Conservation (phyloP, 2,113 vertebrate genomes). For the Dromiciops gliroides region DNA sequence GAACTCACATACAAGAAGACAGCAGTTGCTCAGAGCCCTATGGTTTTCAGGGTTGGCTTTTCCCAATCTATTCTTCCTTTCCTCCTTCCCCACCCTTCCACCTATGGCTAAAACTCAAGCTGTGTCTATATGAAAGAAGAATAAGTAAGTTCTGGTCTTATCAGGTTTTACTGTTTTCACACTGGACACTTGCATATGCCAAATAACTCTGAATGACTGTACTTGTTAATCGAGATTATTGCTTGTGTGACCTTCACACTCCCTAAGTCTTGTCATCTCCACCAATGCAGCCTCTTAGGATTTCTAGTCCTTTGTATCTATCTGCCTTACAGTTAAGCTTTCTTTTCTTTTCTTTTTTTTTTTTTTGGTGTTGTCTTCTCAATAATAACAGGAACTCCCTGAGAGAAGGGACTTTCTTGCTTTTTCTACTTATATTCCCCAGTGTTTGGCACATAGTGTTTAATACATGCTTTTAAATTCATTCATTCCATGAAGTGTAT, state of each 20-base stretch:
- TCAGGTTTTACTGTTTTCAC: not conserved
- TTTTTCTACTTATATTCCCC: not conserved
- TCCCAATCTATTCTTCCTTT: not conserved
- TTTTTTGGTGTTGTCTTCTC: not conserved
- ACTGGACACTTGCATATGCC: not conserved
- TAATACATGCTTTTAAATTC: not conserved
- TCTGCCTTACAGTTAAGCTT: not conserved
- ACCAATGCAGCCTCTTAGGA: not conserved
- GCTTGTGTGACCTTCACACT: not conserved
- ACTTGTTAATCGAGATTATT: not conserved
- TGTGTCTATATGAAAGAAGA: not conserved
- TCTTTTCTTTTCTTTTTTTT: too few relatives aligned
- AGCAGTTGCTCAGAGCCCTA: not conserved
- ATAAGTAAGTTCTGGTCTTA: not conserved
- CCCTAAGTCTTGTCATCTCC: not conserved
- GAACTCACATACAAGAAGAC: not conserved
- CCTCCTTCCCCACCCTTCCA: not conserved
- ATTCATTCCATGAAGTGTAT: not conserved
- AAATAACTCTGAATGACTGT: not conserved
- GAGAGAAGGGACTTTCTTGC: not conserved
- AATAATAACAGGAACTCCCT: not conserved
- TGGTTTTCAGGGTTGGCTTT: not conserved
- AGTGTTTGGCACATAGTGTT: too few relatives aligned
- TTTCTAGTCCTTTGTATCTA: not conserved
- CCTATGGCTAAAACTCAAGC: not conserved